These are phyloP conservation scores for Drosophila ficusphila DNA, from an alignment of 1,140 invertebrate species.

Conservation along the genomic window DNA sequence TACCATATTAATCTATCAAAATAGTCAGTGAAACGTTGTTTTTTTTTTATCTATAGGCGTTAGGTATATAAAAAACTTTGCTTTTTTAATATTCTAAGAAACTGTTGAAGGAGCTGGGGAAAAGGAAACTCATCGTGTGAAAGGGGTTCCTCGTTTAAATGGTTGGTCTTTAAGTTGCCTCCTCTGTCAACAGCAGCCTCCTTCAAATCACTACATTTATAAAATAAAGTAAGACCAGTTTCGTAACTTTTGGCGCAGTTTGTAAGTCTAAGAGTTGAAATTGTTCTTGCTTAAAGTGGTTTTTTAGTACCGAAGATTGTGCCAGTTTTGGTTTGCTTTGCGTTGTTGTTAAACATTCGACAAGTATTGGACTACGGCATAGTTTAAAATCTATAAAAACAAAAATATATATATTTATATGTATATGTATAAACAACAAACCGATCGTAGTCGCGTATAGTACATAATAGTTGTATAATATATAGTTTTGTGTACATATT, in stretches of 20 bases:
- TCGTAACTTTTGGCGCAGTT: slow-evolving; percentile 70
- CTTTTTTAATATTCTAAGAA: slow-evolving; percentile 44
- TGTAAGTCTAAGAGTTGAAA: slow-evolving; percentile 74
- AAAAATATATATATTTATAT: slow-evolving; percentile 25
- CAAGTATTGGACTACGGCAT: slow-evolving; percentile 72
- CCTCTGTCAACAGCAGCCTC: background rate
- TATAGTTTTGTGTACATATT: slow-evolving; percentile 54
- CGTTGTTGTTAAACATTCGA: slow-evolving; percentile 70
- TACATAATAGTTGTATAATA: slow-evolving; percentile 48
- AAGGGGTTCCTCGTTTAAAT: slow-evolving; percentile 5
- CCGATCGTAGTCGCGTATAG: slow-evolving; percentile 57
- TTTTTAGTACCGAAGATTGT: slow-evolving; percentile 63
- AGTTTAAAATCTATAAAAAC: slow-evolving; percentile 53
- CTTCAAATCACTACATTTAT: slow-evolving; percentile 29
- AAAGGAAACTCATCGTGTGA: slow-evolving; percentile 2
- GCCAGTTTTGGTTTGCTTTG: slow-evolving; percentile 46
- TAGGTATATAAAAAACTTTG: slow-evolving; percentile 39
- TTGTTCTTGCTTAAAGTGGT: slow-evolving; percentile 64
- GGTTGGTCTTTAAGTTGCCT: slow-evolving; percentile 37
- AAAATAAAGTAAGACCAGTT: slow-evolving; percentile 54
- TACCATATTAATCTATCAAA: slow-evolving; percentile 73
- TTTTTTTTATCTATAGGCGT: slow-evolving; percentile 37
- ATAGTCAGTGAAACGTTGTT: slow-evolving; percentile 62
- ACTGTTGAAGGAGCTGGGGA: slow-evolving; percentile 22
- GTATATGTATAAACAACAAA: slow-evolving; percentile 54